Evolutionary conservation across 2,113 vertebrate genomes (phyloP).

Genomic region (Diadophis punctatus): DNA sequence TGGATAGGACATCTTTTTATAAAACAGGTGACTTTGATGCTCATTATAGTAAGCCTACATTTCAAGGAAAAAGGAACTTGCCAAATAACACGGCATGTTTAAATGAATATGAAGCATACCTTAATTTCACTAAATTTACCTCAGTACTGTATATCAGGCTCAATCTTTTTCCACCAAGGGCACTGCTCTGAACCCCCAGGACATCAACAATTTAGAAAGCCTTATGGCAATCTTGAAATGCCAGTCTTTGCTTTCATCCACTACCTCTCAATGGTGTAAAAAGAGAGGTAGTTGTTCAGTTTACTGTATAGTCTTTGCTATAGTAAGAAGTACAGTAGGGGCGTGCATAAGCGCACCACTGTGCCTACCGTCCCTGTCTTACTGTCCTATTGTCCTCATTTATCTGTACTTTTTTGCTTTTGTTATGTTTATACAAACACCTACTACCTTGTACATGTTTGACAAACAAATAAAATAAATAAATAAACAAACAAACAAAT

Average conservation of each 20-base stretch:
- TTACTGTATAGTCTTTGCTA: neutral
- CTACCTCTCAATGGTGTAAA: neutral
- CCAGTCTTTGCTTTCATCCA: neutral
- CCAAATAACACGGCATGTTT: neutral
- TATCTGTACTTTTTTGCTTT: no score
- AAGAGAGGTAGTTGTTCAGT: neutral
- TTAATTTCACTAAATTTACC: neutral
- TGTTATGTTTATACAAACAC: no score
- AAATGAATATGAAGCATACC: neutral
- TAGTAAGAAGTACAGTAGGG: neutral
- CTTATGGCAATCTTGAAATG: neutral
- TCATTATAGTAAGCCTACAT: slow-evolving; percentile 7
- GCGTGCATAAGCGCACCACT: no score
- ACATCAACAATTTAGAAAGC: neutral
- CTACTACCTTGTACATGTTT: no score
- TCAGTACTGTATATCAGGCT: neutral
- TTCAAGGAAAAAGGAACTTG: neutral
- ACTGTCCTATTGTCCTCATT: no score
- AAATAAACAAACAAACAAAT: no score
- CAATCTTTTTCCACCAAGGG: neutral
- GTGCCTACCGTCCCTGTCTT: no score
- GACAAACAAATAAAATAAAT: no score
- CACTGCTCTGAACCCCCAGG: neutral
- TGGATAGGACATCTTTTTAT: slow-evolving; percentile 3
- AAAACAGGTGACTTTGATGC: slow-evolving; percentile 1